phyloP scores from a whole-genome alignment of 2,888 invertebrate genomes.

The Unio delphinus region DNA sequence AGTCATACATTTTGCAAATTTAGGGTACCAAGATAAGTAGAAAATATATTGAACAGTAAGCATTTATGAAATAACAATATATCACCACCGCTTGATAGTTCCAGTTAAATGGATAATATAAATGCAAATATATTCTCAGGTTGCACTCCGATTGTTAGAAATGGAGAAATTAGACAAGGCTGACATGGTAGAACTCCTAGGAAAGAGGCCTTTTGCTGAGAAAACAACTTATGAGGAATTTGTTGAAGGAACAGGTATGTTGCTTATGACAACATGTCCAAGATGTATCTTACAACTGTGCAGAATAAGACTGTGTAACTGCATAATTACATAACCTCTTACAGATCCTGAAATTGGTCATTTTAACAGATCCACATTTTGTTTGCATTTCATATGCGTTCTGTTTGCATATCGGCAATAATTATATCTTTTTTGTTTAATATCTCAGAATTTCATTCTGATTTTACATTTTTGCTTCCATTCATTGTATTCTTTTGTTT shows the following conservation, averaged over 20 bases:
- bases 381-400: background rate
- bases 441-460: no score
- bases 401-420: background rate
- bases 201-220: constrained; percentile 95
- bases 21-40: no score
- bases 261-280: no score
- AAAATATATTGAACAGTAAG: no score
- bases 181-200: constrained; percentile 97
- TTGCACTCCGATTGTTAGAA: constrained; percentile 90
- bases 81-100: background rate
- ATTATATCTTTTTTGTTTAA: background rate
- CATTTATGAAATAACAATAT: no score
- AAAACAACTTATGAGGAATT: constrained; percentile 99
- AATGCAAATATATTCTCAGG: constrained; percentile 74
- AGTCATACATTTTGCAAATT: no score
- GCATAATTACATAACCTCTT: background rate
- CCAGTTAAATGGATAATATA: background rate
- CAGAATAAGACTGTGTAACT: no score
- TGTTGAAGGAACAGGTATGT: constrained; percentile 80
- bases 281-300: background rate
- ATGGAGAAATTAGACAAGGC: constrained; percentile 95
- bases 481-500: no score
- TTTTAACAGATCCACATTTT: background rate
- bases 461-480: no score
- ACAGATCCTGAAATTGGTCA: background rate